Conservation (phyloP, 2,113 vertebrate genomes). For the Lamprotornis superbus region DNA sequence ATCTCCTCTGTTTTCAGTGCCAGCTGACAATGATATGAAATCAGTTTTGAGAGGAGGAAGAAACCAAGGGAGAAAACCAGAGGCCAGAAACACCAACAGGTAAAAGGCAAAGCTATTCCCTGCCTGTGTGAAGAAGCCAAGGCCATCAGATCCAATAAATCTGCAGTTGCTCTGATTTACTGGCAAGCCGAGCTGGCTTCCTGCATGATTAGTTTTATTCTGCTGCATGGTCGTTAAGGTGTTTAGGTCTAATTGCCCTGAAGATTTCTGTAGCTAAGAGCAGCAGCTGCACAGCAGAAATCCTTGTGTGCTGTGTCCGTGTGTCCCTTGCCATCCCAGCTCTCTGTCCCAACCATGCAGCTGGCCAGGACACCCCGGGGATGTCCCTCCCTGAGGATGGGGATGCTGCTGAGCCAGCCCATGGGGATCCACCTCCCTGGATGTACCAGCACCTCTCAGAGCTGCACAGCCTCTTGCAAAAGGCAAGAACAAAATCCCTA, state of each 20-base stretch:
- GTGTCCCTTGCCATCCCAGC: neutral
- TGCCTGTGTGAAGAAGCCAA: neutral
- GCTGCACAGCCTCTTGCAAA: neutral
- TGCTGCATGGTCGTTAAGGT: conserved; percentile 5
- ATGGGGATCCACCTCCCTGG: neutral
- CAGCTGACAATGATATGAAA: neutral
- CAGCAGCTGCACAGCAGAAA: neutral
- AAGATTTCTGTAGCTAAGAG: neutral
- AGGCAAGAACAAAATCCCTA: neutral
- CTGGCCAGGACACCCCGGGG: neutral
- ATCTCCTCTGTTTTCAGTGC: rapidly evolving
- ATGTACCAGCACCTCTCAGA: neutral
- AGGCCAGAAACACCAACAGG: neutral
- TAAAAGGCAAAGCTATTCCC: neutral
- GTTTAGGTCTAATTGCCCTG: neutral
- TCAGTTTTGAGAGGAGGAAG: neutral
- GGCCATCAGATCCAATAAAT: neutral
- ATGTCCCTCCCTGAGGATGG: neutral
- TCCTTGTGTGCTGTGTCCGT: rapidly evolving
- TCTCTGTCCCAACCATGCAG: neutral
- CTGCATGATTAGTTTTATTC: neutral
- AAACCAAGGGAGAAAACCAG: neutral
- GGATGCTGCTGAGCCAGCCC: neutral
- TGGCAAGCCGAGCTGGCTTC: neutral
- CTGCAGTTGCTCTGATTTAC: neutral